Percentiles rank a stretch among this genome's conserved stretches.
Conservation (phyloP, 2,888 invertebrate species). For the Sminthurinus aureus region DNA sequence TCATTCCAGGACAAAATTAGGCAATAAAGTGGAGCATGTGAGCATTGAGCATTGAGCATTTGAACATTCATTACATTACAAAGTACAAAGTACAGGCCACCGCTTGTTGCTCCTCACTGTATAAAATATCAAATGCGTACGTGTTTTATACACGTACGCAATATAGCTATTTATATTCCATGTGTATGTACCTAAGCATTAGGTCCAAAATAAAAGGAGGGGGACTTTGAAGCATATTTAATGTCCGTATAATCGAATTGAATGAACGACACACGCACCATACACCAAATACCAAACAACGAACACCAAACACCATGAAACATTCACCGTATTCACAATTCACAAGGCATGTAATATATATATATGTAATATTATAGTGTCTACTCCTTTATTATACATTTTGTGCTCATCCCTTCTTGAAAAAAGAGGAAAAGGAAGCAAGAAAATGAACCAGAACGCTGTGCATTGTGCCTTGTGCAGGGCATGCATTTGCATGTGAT, state of each 20-base stretch:
- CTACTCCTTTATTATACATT: too few species aligned
- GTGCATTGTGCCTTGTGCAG: too few species aligned
- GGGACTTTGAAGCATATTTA: constrained; percentile 27
- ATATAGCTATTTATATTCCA: too few species aligned
- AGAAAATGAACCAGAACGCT: too few species aligned
- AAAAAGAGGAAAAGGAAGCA: too few species aligned
- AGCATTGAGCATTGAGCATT: not conserved
- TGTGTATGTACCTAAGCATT: too few species aligned
- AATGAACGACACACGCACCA: constrained; percentile 23
- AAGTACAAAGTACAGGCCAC: too few species aligned
- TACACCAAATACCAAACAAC: not conserved
- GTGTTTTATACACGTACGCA: too few species aligned
- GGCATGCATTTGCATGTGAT: too few species aligned
- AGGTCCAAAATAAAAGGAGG: not conserved
- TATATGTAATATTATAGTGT: too few species aligned
- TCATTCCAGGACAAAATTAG: constrained; percentile 1
- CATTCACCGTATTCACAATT: constrained; percentile 4
- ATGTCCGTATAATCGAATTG: constrained; percentile 36
- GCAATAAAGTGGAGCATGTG: not conserved
- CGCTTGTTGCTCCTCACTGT: constrained; percentile 14
- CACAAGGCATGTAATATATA: not conserved
- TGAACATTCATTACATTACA: too few species aligned
- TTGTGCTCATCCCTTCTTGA: too few species aligned
- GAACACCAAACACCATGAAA: constrained; percentile 17
- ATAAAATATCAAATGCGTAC: not conserved